Base-by-base conservation (phyloP, 2,888 invertebrate species). In the Drosophila rubida region DNA sequence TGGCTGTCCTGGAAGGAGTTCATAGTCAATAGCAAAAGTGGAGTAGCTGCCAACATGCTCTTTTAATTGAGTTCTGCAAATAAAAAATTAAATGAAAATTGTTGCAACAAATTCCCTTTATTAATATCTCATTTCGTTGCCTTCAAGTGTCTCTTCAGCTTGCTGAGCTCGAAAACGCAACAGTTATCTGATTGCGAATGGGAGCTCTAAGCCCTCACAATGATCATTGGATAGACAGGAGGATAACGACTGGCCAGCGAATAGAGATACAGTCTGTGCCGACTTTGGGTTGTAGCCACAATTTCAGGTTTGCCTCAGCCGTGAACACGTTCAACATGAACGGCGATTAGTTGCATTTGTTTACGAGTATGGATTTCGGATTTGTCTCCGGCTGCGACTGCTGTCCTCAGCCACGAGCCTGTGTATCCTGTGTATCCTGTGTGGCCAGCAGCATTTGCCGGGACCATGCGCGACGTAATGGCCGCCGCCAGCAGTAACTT, bases 311-410 rank as follows among this genome's bases (percentile, higher is more conserved):
- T 50, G 76, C 72, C 77, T 79, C 41, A 75, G 87, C 78, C 82
- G 85, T 80, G 77, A 84, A 87, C 85, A 82, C 82, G 85, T 87
- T 82, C 80, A 69, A 88, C 87, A 87, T 84, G 85, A 88, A 76
- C 76, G 81, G 82, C 86, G 90, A 90, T 90, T 90, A 90, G 87
- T 87, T 90, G 90, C 89, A 90, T 90, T 90, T 90, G 90, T 90
- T 90, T 90, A 90, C 76, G 90, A 89, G 88, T 87, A 86, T 82
- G 88, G 90, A 90, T 90, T 90, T 87, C 65, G 88, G 88, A 86
- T 86, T 86, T 86, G 85, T 87, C 80, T 80, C 80, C 75, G 75
- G 71, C 77, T 78, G 74, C 69, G 84, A 54, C 42, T 44, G 42
- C 42, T 44, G 41, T 41, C 19, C 19, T 11, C 14, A 16, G 51